Evolutionary conservation across 2,888 invertebrate genomes (phyloP).

Genomic region (Apodemia zela): DNA sequence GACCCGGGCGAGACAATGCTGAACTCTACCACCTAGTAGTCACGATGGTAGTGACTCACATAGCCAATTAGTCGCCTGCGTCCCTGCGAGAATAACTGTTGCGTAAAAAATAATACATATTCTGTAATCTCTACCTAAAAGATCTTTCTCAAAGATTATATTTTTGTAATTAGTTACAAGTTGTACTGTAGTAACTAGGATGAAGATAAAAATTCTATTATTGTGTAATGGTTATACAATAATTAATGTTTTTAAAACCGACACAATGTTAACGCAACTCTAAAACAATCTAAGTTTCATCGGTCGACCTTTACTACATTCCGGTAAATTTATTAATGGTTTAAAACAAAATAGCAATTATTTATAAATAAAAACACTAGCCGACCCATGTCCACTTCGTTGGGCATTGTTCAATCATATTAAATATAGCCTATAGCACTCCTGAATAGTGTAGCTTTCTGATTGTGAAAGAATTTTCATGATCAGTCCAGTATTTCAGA

Average conservation of each 20-base stretch:
- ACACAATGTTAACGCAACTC: slow-evolving; percentile 1
- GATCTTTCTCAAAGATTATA: slow-evolving; percentile 9
- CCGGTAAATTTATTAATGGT: background rate
- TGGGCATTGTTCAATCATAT: too few relatives aligned
- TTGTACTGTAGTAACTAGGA: slow-evolving; percentile 2
- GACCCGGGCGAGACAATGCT: too few relatives aligned
- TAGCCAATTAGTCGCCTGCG: too few relatives aligned
- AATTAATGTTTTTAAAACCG: background rate
- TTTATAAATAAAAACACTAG: too few relatives aligned
- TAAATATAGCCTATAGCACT: too few relatives aligned
- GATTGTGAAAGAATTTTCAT: too few relatives aligned
- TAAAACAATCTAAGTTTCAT: slow-evolving; percentile 2
- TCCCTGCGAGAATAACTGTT: background rate
- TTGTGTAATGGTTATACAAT: slow-evolving; percentile 6
- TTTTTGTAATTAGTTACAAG: background rate
- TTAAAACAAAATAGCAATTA: too few relatives aligned
- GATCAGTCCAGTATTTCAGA: too few relatives aligned
- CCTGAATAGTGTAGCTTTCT: too few relatives aligned
- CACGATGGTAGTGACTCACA: too few relatives aligned
- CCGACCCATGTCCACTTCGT: too few relatives aligned
- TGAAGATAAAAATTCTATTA: slow-evolving; percentile 4
- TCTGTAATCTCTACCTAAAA: background rate
- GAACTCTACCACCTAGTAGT: too few relatives aligned
- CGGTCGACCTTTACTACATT: slow-evolving; percentile 1
- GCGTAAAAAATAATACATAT: slow-evolving; percentile 5